phyloP scores from a whole-genome alignment of 2,888 invertebrate genomes.

The Pollenia amentaria region DNA sequence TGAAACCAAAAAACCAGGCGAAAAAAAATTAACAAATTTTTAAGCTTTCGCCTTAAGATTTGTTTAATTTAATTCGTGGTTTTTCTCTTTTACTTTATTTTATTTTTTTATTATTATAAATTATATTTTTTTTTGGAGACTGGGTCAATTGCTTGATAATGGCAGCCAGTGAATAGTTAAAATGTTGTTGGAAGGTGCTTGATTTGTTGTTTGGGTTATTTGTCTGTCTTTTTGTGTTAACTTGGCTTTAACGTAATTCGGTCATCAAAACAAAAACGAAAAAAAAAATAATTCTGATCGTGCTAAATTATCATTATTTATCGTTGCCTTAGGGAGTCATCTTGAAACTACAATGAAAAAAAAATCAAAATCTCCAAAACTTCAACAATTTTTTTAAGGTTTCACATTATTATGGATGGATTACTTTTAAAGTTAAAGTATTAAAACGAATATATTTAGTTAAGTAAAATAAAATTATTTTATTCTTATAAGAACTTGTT shows the following conservation, averaged over 20 bases:
- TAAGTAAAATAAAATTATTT: too few relatives aligned
- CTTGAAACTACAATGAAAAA: conserved; percentile 18
- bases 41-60: conserved; percentile 65
- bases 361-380: conserved; percentile 15
- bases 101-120: conserved; percentile 26
- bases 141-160: conserved; percentile 73
- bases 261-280: conserved; percentile 52
- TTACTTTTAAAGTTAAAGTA: conserved; percentile 34
- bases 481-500: too few relatives aligned
- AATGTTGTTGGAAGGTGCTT: conserved; percentile 44
- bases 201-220: conserved; percentile 33
- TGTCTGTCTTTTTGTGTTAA: conserved; percentile 31
- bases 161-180: conserved; percentile 56
- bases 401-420: conserved; percentile 8
- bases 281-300: conserved; percentile 63
- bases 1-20: conserved; percentile 2
- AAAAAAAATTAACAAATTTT: conserved; percentile 14
- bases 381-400: conserved; percentile 18
- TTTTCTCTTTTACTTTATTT: background rate
- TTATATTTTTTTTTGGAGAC: conserved; percentile 45
- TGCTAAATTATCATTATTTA: conserved; percentile 73
- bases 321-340: conserved; percentile 68
- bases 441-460: conserved; percentile 1
- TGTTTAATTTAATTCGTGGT: conserved; percentile 44
- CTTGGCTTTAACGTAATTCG: conserved; percentile 66